Evolutionary conservation across 2,888 invertebrate genomes (phyloP).

Genomic region (Diachrysia chrysitis): DNA sequence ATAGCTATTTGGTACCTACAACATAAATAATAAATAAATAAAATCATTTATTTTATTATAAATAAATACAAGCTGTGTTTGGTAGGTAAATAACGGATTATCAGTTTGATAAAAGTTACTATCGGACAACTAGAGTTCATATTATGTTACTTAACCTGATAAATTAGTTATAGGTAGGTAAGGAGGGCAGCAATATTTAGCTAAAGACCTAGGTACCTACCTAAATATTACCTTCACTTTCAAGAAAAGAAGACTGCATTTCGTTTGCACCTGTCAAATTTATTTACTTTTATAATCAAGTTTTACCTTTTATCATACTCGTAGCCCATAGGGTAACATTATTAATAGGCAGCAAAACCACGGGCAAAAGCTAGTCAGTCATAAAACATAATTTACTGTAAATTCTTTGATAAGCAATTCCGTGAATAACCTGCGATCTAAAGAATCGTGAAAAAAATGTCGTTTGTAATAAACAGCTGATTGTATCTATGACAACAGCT

Average conservation of each 20-base stretch:
- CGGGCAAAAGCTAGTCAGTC: not conserved
- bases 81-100: not conserved
- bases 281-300: too few species aligned
- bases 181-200: not conserved
- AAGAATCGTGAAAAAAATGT: constrained; percentile 8
- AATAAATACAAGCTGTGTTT: not conserved
- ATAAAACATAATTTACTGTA: not conserved
- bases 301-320: too few species aligned
- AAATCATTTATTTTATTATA: too few species aligned
- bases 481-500: constrained; percentile 43
- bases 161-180: not conserved
- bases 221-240: too few species aligned
- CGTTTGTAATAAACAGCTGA: constrained; percentile 37
- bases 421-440: not conserved
- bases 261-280: too few species aligned
- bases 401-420: not conserved
- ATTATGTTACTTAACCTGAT: not conserved
- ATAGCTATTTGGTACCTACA: too few species aligned
- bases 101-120: not conserved
- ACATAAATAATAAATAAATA: too few species aligned
- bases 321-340: too few species aligned
- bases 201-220: too few species aligned
- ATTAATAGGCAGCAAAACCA: not conserved
- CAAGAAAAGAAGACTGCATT: too few species aligned
- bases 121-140: not conserved